phyloP scores from a whole-genome alignment of 2,797 vertebrate genomes.

The Cottoperca gobio region DNA sequence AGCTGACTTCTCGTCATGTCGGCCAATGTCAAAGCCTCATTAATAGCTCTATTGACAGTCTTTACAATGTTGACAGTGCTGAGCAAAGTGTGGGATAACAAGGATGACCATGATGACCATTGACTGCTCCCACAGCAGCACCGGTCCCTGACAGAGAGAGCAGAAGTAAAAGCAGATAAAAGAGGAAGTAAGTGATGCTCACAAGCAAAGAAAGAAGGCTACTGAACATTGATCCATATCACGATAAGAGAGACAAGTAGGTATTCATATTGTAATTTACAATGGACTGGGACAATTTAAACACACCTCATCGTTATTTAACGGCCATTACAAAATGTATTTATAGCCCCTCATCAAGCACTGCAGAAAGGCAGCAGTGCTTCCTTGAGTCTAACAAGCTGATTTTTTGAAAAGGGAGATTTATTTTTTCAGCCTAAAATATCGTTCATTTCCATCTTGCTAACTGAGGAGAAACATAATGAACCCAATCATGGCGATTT shows the following conservation, averaged over 20 bases:
- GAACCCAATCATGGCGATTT: conserved; percentile 73
- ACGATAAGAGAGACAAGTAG: conserved; percentile 15
- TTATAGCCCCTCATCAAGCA: conserved; percentile 46
- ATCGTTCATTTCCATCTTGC: conserved; percentile 66
- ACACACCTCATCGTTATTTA: conserved; percentile 43
- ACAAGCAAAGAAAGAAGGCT: conserved; percentile 11
- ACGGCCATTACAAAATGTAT: conserved; percentile 52
- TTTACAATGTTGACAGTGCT: neutral
- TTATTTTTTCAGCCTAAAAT: conserved; percentile 54
- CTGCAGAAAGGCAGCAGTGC: conserved; percentile 39
- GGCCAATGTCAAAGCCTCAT: conserved; percentile 21
- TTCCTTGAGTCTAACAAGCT: conserved; percentile 54
- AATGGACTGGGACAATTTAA: conserved; percentile 53
- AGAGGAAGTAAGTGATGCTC: conserved; percentile 10
- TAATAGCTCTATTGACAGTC: conserved; percentile 2
- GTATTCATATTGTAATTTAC: conserved; percentile 44
- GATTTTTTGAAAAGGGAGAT: conserved; percentile 43
- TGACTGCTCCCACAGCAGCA: conserved; percentile 28
- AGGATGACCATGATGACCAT: conserved; percentile 25
- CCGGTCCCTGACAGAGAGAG: neutral
- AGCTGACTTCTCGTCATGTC: conserved; percentile 20
- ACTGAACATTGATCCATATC: conserved; percentile 25
- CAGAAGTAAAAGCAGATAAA: conserved; percentile 20
- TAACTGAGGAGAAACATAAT: conserved; percentile 65
- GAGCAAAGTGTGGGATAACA: conserved; percentile 5